A percentile compares a stretch with the other conserved stretches of the same genome.
Evolutionary conservation across 2,113 vertebrate genomes (phyloP).

Genomic region (Sapajus apella): DNA sequence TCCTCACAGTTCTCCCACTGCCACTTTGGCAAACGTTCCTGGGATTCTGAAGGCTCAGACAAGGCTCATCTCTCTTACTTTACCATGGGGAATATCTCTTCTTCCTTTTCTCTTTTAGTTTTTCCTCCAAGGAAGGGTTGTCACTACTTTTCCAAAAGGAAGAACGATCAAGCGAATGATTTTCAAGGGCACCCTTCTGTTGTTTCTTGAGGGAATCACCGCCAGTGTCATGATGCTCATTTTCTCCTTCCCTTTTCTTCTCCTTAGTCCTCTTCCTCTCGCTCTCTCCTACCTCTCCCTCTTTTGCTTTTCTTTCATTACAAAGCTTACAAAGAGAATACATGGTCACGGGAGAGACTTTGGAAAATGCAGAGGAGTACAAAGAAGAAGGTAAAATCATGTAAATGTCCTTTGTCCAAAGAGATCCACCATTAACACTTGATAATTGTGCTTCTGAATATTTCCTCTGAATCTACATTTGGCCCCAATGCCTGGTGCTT

Average conservation of each 20-base stretch:
- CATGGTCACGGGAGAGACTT: not conserved
- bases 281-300: accelerated
- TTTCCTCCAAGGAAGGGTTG: not conserved
- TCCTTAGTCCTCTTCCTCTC: not conserved
- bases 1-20: not conserved
- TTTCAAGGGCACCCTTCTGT: not conserved
- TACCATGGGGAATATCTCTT: accelerated
- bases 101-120: not conserved
- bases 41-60: not conserved
- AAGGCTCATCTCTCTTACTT: not conserved
- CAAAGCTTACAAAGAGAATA: not conserved
- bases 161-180: not conserved
- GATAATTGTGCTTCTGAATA: too few species aligned
- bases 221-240: accelerated
- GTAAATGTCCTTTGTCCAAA: not conserved
- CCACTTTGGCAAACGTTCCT: not conserved
- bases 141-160: not conserved
- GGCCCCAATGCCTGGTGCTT: not conserved
- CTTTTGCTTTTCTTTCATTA: not conserved
- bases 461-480: not conserved
- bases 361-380: not conserved
- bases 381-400: not conserved
- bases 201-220: accelerated
- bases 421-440: not conserved
- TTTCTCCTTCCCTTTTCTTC: not conserved